phyloP scores from a whole-genome alignment of 2,888 invertebrate species.

The Stegophylla sp. region DNA sequence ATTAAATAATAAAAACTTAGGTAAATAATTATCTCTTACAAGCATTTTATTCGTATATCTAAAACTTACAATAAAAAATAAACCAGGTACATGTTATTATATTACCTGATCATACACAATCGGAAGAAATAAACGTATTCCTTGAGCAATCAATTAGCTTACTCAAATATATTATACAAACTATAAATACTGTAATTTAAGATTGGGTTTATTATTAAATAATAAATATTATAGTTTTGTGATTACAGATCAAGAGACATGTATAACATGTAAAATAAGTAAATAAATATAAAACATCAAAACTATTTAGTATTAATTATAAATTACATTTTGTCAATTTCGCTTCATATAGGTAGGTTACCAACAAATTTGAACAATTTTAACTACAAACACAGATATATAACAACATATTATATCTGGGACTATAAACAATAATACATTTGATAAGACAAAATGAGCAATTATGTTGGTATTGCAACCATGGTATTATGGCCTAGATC shows the following conservation, averaged over 20 bases:
- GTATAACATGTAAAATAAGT: neutral
- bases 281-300: neutral
- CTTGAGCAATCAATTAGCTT: conserved; percentile 23
- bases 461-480: neutral
- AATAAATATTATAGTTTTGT: no score
- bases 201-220: no score
- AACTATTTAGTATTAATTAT: no score
- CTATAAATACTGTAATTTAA: no score
- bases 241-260: neutral
- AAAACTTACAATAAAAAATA: neutral
- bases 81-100: neutral
- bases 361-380: neutral
- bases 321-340: no score
- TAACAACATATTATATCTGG: neutral
- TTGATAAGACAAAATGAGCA: neutral
- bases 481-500: no score
- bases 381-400: neutral
- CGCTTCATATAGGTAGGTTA: no score
- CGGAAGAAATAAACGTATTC: neutral
- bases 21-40: no score
- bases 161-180: neutral
- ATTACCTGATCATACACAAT: conserved; percentile 27
- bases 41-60: no score
- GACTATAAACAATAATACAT: neutral
- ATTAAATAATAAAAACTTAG: no score